Percentiles rank a stretch among this genome's conserved stretches.
These are phyloP conservation scores for Lacerta bilineata DNA, from an alignment of 2,797 vertebrate species.

Conservation along the genomic window DNA sequence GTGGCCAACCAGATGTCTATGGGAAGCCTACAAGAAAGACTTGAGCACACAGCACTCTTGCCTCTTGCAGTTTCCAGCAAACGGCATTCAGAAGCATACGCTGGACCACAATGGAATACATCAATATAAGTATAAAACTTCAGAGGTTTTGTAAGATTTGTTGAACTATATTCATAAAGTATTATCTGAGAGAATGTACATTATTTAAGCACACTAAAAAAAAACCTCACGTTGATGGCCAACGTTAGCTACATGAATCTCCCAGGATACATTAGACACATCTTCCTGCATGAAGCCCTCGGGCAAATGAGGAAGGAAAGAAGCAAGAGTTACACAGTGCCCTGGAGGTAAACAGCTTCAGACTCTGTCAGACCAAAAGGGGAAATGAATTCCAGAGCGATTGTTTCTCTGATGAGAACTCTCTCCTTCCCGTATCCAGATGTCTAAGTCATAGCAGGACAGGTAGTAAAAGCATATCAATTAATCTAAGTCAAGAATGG, in stretches of 20 bases:
- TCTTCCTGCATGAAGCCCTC: neutral
- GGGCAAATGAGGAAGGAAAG: neutral
- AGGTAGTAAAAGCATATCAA: neutral
- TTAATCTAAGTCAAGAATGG: accelerated
- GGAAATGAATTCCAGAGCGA: constrained; percentile 32
- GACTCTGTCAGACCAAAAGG: neutral
- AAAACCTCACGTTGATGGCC: neutral
- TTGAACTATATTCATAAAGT: neutral
- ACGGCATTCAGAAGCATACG: no score
- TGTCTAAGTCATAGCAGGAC: constrained; percentile 13
- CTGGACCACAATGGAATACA: neutral
- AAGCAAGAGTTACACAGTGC: constrained; percentile 8
- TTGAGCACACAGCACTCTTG: no score
- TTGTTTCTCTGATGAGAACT: constrained; percentile 2
- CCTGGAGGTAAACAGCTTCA: constrained; percentile 40
- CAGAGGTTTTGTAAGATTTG: neutral
- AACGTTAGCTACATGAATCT: constrained; percentile 9
- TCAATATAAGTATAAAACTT: neutral
- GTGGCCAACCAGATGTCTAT: no score
- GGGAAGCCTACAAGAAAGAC: no score
- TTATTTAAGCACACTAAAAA: constrained; percentile 25
- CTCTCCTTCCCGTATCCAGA: neutral
- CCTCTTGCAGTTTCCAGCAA: no score
- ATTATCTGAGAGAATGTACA: neutral
- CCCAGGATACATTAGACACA: neutral